Conservation (phyloP, 2,888 invertebrate genomes). For the Drosophila neutralis region DNA sequence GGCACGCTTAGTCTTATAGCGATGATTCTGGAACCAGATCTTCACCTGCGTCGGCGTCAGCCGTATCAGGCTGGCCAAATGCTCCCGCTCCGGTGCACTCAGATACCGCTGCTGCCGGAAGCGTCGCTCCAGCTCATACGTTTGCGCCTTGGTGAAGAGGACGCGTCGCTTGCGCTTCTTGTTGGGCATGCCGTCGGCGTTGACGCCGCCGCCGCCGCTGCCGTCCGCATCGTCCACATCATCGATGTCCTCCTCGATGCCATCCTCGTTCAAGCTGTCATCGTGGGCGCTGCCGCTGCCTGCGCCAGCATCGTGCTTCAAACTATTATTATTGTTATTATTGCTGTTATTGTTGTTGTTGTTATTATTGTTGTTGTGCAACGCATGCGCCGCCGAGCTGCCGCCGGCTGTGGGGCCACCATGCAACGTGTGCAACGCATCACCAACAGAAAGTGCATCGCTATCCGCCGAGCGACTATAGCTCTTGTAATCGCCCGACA, state of each 20-base stretch:
- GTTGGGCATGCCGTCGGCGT: slow-evolving; percentile 86
- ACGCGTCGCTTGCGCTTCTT: slow-evolving; percentile 98
- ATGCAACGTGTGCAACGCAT: slow-evolving; percentile 73
- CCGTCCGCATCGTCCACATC: slow-evolving; percentile 87
- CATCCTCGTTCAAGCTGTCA: slow-evolving; percentile 85
- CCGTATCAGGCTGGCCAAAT: slow-evolving; percentile 96
- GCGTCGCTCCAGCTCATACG: slow-evolving; percentile 96
- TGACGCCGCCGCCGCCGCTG: slow-evolving; percentile 72
- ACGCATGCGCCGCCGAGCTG: slow-evolving; percentile 62
- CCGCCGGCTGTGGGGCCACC: slow-evolving; percentile 38
- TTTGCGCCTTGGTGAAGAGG: slow-evolving; percentile 98
- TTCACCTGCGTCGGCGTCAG: slow-evolving; percentile 99
- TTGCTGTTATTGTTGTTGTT: slow-evolving; percentile 57
- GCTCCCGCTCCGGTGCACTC: slow-evolving; percentile 98
- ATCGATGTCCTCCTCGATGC: slow-evolving; percentile 85
- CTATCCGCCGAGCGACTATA: slow-evolving; percentile 84
- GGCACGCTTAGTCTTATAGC: slow-evolving; percentile 99
- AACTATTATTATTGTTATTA: slow-evolving; percentile 55
- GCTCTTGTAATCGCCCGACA: slow-evolving; percentile 83
- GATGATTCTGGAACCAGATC: slow-evolving; percentile 99
- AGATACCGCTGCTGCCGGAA: slow-evolving; percentile 98
- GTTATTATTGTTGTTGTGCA: slow-evolving; percentile 62
- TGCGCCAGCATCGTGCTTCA: slow-evolving; percentile 56
- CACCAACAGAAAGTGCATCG: slow-evolving; percentile 81
- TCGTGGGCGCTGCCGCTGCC: slow-evolving; percentile 77